Percentiles rank a stretch among this genome's conserved stretches.
Conservation (phyloP, 1,140 invertebrate species). For the Drosophila nigrodunni region DNA sequence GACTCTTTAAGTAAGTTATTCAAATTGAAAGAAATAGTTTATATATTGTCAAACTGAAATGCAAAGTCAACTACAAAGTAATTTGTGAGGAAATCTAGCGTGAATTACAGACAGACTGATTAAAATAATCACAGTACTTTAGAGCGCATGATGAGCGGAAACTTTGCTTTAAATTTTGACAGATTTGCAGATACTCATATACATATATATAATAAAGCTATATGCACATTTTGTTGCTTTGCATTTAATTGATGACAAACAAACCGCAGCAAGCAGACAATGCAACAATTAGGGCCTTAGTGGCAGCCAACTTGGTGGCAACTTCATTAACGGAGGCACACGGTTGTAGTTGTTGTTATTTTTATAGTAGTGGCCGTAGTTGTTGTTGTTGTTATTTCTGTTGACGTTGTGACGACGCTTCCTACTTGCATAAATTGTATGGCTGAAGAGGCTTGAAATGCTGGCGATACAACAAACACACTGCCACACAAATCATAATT, state of each 20-base stretch:
- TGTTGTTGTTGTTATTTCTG: conserved; percentile 15
- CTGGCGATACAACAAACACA: conserved; percentile 58
- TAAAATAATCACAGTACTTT: conserved; percentile 23
- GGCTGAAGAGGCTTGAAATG: conserved; percentile 40
- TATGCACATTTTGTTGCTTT: conserved; percentile 44
- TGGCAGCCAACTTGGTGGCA: conserved; percentile 50
- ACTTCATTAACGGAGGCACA: conserved; percentile 64
- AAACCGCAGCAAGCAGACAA: conserved; percentile 44
- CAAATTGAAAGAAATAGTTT: too few species aligned
- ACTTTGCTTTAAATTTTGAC: conserved; percentile 1
- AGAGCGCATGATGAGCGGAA: conserved; percentile 25
- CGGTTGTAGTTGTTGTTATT: conserved; percentile 13
- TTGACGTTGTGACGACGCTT: conserved; percentile 28
- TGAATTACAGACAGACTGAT: background rate
- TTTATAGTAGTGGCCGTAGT: conserved; percentile 5
- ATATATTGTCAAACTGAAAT: too few species aligned
- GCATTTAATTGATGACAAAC: conserved; percentile 71
- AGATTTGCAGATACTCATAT: conserved; percentile 8
- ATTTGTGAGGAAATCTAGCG: background rate
- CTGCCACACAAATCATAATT: conserved; percentile 77
- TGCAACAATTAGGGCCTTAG: conserved; percentile 55
- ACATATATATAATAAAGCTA: background rate
- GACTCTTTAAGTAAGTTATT: too few species aligned
- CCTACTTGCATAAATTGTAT: conserved; percentile 77
- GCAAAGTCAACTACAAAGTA: background rate